Evolutionary conservation across 2,888 invertebrate species (phyloP), one percentile per base, ranked within the genome.

Genomic region (Drosophila leonis): DNA sequence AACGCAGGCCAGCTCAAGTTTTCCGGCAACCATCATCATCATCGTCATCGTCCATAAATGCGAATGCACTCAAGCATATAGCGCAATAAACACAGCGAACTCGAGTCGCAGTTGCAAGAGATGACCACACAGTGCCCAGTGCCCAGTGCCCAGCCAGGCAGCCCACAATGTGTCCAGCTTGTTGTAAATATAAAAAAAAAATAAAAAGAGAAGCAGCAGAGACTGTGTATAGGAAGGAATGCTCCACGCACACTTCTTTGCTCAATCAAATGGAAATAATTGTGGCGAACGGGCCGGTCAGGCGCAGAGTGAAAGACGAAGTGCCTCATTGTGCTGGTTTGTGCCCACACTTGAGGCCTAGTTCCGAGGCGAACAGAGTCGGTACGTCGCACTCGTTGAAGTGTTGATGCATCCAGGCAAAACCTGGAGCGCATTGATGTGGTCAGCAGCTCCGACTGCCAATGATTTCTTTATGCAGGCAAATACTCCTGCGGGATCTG

Each of bases 261-360:
- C 86, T 77, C 91, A 91, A 92, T 92, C 90, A 91, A 90, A 85
- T 89, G 88, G 85, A 91, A 91, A 90, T 91, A 89, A 90, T 90
- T 90, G 84, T 83, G 88, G 72, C 80, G 72, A 62, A 31, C 56
- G 37, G 33, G 41, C 31, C 5, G 62, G 24, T n/a, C 10, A 57
- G 20, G 72, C 41, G 61, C 54, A 49, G 62, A 61, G 65, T 42
- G 41, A 52, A 66, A 61, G 73, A 78, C 69, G 73, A 76, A 73
- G 77, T 70, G 78, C 68, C 68, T 69, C 70, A 72, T 74, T 69
- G 83, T 73, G 78, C 68, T 55, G 64, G 62, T 68, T 68, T 46
- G 27, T 31, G 56, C 85, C 72, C 85, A 75, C 82, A 79, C 75
- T 85, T 70, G 75, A 73, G 75, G 33, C 70, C 42, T 65, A 83